phyloP scores from a whole-genome alignment of 2,888 invertebrate genomes.

The Cephus pygmeus region DNA sequence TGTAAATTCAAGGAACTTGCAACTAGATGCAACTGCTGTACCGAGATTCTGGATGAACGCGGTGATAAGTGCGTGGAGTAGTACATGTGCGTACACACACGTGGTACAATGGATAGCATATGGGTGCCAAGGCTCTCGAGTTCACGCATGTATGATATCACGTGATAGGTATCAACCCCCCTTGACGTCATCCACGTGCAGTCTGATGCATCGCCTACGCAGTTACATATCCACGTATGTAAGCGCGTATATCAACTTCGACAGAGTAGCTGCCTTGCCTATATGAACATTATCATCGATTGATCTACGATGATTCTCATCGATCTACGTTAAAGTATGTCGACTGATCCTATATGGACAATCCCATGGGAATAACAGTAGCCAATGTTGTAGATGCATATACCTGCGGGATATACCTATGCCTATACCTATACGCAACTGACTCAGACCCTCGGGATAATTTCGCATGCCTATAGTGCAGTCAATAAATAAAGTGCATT shows the following conservation, averaged over 20 bases:
- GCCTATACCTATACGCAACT: neutral
- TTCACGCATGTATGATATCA: slow-evolving; percentile 17
- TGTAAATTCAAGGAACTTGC: slow-evolving; percentile 13
- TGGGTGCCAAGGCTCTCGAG: slow-evolving; percentile 36
- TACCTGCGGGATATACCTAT: neutral
- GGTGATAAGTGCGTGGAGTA: neutral
- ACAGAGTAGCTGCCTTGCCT: neutral
- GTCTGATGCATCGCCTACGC: slow-evolving; percentile 16
- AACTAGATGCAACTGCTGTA: slow-evolving; percentile 20
- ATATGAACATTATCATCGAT: neutral
- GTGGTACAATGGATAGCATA: slow-evolving; percentile 22
- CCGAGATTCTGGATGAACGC: neutral
- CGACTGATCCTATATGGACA: neutral
- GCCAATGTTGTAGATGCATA: neutral
- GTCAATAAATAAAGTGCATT: neutral
- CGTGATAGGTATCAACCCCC: slow-evolving; percentile 32
- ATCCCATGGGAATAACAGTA: neutral
- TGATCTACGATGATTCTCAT: neutral
- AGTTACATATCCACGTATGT: slow-evolving; percentile 2
- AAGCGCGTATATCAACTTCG: neutral
- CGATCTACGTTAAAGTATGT: neutral
- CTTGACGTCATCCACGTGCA: slow-evolving; percentile 33
- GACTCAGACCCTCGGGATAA: neutral
- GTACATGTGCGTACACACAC: slow-evolving; percentile 10
- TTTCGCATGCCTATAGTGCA: neutral